These are phyloP conservation scores for Chalcis sispes DNA, from an alignment of 2,888 invertebrate species.

Conservation along the genomic window DNA sequence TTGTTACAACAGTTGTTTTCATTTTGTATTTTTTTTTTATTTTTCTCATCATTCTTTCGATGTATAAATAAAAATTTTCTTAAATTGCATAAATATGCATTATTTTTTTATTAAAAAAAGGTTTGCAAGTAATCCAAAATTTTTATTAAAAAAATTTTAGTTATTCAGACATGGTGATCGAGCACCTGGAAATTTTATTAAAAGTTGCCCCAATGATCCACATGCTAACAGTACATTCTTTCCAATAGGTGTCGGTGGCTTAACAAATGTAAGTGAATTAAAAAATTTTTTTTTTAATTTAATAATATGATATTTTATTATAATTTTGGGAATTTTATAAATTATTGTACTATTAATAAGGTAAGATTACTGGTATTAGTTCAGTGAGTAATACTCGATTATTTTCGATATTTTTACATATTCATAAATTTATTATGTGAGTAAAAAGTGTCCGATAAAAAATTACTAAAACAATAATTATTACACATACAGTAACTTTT, in stretches of 20 bases:
- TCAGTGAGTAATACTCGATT: no score
- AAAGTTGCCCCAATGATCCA: conserved; percentile 55
- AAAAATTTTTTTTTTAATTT: no score
- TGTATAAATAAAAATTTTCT: not conserved
- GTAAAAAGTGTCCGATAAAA: no score
- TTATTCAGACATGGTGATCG: conserved; percentile 55
- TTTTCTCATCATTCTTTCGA: not conserved
- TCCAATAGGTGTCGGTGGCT: conserved; percentile 58
- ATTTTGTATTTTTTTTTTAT: no score
- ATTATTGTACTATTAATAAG: no score
- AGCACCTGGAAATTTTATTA: conserved; percentile 12
- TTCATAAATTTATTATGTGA: no score
- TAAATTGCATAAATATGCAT: not conserved
- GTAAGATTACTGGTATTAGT: no score
- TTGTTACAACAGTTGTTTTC: not conserved
- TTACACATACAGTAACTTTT: no score
- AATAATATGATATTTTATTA: no score
- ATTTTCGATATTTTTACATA: no score
- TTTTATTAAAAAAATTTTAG: conserved; percentile 14
- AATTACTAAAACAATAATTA: no score
- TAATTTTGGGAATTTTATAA: no score
- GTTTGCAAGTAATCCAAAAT: not conserved
- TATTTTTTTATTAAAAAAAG: not conserved
- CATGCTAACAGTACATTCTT: conserved; percentile 26
- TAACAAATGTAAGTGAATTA: conserved; percentile 64